phyloP scores from a whole-genome alignment of 2,888 invertebrate genomes.

The Poecilobothrus nobilitatus region DNA sequence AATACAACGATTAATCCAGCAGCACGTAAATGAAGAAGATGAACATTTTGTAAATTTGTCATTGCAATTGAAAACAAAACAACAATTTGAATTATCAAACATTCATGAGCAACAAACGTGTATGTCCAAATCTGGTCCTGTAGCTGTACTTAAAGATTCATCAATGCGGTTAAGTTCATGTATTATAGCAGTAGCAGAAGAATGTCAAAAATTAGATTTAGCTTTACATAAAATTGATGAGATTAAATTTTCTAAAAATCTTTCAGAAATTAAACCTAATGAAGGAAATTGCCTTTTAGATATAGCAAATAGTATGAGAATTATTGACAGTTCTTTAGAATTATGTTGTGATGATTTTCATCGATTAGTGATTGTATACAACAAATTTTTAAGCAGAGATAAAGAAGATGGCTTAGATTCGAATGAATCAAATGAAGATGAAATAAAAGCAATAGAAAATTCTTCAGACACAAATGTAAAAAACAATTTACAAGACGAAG shows the following conservation, averaged over 20 bases:
- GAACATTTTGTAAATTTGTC: slow-evolving; percentile 38
- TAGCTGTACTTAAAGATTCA: slow-evolving; percentile 38
- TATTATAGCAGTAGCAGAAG: slow-evolving; percentile 41
- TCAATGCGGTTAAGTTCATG: slow-evolving; percentile 40
- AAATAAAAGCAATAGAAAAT: background rate
- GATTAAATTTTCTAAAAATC: slow-evolving; percentile 8
- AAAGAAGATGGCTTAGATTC: slow-evolving; percentile 21
- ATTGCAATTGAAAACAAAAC: slow-evolving; percentile 32
- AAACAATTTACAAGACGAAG: slow-evolving; percentile 21
- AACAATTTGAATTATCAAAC: slow-evolving; percentile 33
- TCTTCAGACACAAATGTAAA: slow-evolving; percentile 26
- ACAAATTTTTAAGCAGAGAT: slow-evolving; percentile 39
- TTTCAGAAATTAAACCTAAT: slow-evolving; percentile 25
- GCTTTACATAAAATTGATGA: slow-evolving; percentile 33
- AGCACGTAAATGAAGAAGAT: slow-evolving; percentile 38
- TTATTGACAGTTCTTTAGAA: slow-evolving; percentile 37
- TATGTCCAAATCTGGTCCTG: slow-evolving; percentile 32
- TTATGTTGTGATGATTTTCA: slow-evolving; percentile 41
- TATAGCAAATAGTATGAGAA: slow-evolving; percentile 38
- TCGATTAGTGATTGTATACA: slow-evolving; percentile 40
- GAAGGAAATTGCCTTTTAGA: slow-evolving; percentile 35
- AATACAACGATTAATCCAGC: slow-evolving; percentile 34
- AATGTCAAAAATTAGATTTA: slow-evolving; percentile 39
- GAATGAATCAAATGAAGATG: slow-evolving; percentile 13
- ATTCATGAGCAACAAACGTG: slow-evolving; percentile 26